phyloP scores from a whole-genome alignment of 2,113 vertebrate species.

The Blennius ocellaris region DNA sequence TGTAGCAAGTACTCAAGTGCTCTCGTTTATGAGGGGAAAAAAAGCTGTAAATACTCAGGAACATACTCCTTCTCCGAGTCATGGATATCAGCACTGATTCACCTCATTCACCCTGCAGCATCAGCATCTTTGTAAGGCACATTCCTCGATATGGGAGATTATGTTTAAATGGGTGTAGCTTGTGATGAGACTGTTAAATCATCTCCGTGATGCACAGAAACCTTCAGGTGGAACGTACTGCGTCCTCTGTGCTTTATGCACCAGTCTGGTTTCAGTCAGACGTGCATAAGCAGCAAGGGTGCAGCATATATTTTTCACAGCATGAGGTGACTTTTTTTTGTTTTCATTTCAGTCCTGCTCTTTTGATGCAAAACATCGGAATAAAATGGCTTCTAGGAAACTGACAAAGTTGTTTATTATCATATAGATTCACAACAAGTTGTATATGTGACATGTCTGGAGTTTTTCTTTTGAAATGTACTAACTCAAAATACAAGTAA shows the following conservation, averaged over 20 bases:
- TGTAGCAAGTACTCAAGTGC: no score
- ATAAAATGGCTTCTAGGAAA: not conserved
- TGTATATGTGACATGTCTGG: not conserved
- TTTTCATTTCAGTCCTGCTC: not conserved
- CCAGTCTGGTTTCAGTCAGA: not conserved
- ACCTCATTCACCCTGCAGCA: not conserved
- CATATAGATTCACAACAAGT: not conserved
- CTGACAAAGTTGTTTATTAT: not conserved
- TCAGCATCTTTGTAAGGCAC: not conserved
- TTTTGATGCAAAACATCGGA: not conserved
- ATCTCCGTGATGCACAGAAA: not conserved
- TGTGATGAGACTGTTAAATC: not conserved
- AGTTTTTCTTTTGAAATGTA: not conserved
- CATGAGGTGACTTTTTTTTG: slow-evolving; percentile 11
- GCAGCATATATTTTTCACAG: slow-evolving; percentile 3
- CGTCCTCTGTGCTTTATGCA: not conserved
- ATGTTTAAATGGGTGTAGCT: not conserved
- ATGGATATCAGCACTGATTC: slow-evolving; percentile 1
- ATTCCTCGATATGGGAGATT: not conserved
- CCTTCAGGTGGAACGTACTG: not conserved
- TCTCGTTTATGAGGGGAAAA: no score
- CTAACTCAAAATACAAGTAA: no score
- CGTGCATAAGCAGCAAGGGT: not conserved
- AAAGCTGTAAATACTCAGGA: no score
- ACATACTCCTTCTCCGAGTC: not conserved